Evolutionary conservation across 2,797 vertebrate species (phyloP), one percentile per base, ranked within the genome.

Genomic region (Semaprochilodus insignis): DNA sequence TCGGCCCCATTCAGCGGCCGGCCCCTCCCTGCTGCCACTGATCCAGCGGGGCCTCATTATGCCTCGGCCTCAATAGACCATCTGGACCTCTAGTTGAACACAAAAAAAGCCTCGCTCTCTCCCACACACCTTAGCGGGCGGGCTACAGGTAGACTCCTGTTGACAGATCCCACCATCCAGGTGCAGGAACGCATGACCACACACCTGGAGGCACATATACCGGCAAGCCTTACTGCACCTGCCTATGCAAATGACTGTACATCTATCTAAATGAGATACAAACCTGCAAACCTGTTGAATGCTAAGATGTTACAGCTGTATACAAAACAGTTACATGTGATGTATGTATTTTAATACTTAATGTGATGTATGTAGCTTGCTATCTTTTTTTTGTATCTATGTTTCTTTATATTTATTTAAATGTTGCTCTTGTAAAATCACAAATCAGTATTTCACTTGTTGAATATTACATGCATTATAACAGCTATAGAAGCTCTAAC

Each of bases 51-150:
- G 81, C 73, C 77, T 90, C 85, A 90, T 92, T 92, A 91, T 91
- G 74, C 85, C 86, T 59, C 66, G 16, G 81, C 69, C 86, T 92
- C 90, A 92, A 92, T 91, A 84, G 91, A 86, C 92, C 92, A 93
- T 93, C 92, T 93, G 92, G 91, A 90, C 88, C 73, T 85, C 83
- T 82, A 82, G 84, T 62, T 69, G 79, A 34, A 77, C 52, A 85
- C 81, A 86, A 44, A 76, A 87, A 87, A 83, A 81, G 80, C 80
- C 73, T 75, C 67, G 67, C 59, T 48, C 72, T 81, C 74, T 75
- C 74, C 65, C 59, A 85, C 77, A 85, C 88, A 88, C 89, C 88
- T 90, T 81, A 62, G 60, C 74, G 44, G 69, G 34, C 40, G 65
- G 73, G 78, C 75, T 31, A 54, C 86, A 88, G 86, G 86, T 87